Conservation (phyloP, 2,113 vertebrate species). For the Sander vitreus region DNA sequence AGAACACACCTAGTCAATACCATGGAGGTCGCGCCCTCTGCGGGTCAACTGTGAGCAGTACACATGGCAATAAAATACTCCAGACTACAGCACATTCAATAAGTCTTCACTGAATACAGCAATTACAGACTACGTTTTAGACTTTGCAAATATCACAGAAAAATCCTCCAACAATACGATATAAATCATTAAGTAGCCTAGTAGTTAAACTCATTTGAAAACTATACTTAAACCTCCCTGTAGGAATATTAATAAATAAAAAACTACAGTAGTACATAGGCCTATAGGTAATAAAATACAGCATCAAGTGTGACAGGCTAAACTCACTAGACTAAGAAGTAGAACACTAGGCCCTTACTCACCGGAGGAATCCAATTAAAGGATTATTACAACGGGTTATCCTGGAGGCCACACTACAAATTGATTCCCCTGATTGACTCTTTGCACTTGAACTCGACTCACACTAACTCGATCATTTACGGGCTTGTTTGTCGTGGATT, state of each 20-base stretch:
- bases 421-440: slow-evolving; percentile 22
- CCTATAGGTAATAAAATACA: background rate
- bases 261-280: background rate
- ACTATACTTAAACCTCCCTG: background rate
- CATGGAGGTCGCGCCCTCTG: slow-evolving; percentile 52
- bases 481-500: background rate
- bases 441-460: background rate
- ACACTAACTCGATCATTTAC: background rate
- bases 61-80: slow-evolving; percentile 12
- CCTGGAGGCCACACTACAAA: background rate
- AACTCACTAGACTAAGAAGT: slow-evolving; percentile 15
- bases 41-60: slow-evolving; percentile 24
- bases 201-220: slow-evolving; percentile 19
- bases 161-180: slow-evolving; percentile 8
- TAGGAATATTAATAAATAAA: background rate
- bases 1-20: background rate
- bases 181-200: slow-evolving; percentile 18
- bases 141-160: slow-evolving; percentile 22
- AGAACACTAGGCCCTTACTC: background rate
- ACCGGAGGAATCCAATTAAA: slow-evolving; percentile 64
- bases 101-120: slow-evolving; percentile 3
- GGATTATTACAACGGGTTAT: slow-evolving; percentile 48
- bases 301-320: background rate
- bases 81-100: slow-evolving; percentile 1
- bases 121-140: slow-evolving; percentile 36